Base-by-base conservation (phyloP, 2,888 invertebrate genomes). In the Oscheius sp. region DNA sequence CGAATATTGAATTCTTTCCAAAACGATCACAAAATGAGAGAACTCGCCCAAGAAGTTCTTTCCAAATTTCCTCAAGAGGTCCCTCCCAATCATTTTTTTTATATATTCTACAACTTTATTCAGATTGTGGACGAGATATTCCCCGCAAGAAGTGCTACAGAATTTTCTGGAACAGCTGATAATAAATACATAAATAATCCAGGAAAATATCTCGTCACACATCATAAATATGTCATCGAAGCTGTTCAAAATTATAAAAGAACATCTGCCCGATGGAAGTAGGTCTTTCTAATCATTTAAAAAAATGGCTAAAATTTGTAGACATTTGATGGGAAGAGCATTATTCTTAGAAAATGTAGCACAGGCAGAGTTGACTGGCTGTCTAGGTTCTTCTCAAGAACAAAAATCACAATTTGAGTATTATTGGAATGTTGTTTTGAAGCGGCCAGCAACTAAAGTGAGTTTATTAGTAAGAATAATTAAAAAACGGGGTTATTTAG, bases 151-250 rank as follows among this genome's bases (percentile, higher is more conserved):
- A 77, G 74, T 72, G 79, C 76, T 3, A 78, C 76, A 3, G 78
- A 76, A 45, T 76, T 76, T 45, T 68, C 64, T 13, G 68, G 75
- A 41, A 29, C 68, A 18, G 73, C 68, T 13, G 66, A 75, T 56
- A 58, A 43, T 45, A 58, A 69, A 16, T 58, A 56, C 18, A 56
- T 69, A 18, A 74, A 64, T 53, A 77, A 73, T 58, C 66, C 66
- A 16, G 81, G 82, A 25, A 75, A 76, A 1, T 85, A 84, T 74
- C 69, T 86, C 76, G 84, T 85, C 49, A 92, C 94, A 80, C 92
- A 98, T 66, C 96, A 99, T 89, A 93, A 93, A 89, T 94, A 95
- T 91, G 94, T 95, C 1, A 95, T 95, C 76, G 94, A 94, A 91
- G 93, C 95, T 0, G 91, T 96, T 29, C 96, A 96, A 90, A 94